Conservation (phyloP, 2,888 invertebrate species). For the Andricus curvator region DNA sequence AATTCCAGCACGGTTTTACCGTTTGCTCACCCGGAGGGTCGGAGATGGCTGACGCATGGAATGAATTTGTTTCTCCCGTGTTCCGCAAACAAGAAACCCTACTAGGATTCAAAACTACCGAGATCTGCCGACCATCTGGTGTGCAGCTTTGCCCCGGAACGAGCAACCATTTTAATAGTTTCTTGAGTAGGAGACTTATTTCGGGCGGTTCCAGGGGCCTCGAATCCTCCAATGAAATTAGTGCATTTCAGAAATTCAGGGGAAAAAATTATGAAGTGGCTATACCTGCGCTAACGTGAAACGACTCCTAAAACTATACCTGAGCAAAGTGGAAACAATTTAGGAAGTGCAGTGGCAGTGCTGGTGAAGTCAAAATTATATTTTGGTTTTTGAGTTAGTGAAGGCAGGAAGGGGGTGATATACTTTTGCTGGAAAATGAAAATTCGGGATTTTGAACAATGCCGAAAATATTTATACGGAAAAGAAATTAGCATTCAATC, state of each 20-base stretch:
- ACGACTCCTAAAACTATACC: too few species aligned
- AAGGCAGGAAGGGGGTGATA: too few species aligned
- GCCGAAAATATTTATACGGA: too few species aligned
- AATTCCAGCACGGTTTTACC: conserved; percentile 18
- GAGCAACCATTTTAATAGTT: conserved; percentile 5
- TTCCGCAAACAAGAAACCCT: conserved; percentile 38
- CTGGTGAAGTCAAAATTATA: too few species aligned
- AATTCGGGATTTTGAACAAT: too few species aligned
- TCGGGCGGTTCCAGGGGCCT: not conserved
- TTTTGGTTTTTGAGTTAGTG: too few species aligned
- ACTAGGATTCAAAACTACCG: conserved; percentile 22
- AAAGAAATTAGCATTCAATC: too few species aligned
- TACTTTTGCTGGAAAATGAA: too few species aligned
- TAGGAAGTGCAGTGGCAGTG: too few species aligned
- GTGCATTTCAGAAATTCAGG: not conserved
- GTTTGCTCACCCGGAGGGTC: conserved; percentile 11
- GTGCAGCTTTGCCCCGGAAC: conserved; percentile 8
- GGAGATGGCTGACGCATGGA: conserved; percentile 29
- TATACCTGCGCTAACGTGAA: not conserved
- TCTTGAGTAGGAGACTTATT: not conserved
- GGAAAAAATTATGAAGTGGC: not conserved
- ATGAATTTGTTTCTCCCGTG: conserved; percentile 37
- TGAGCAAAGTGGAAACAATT: too few species aligned
- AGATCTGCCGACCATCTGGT: conserved; percentile 36
- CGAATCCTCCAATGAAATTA: too few species aligned